phyloP scores from a whole-genome alignment of 2,113 vertebrate species.

The Fulica atra region DNA sequence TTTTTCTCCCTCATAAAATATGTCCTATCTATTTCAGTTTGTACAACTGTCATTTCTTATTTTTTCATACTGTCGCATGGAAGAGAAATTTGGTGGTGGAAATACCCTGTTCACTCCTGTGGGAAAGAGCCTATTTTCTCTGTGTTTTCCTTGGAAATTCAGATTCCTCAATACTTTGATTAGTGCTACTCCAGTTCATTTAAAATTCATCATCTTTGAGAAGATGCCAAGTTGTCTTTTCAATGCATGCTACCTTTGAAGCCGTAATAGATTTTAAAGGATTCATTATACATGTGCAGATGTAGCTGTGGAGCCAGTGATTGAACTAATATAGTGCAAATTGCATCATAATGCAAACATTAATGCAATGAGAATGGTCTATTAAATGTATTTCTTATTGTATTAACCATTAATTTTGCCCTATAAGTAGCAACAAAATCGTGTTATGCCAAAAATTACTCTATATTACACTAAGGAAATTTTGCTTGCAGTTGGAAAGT shows the following conservation, averaged over 20 bases:
- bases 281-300: neutral
- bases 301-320: neutral
- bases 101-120: neutral
- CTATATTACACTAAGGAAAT: neutral
- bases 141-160: constrained; percentile 25
- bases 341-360: constrained; percentile 1
- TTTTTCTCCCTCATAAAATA: constrained; percentile 1
- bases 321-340: constrained; percentile 26
- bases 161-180: neutral
- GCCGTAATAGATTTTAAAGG: constrained; percentile 5
- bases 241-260: neutral
- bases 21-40: neutral
- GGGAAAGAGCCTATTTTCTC: neutral
- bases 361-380: constrained; percentile 29
- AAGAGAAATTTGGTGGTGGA: neutral
- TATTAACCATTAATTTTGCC: constrained; percentile 29
- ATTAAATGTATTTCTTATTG: constrained; percentile 51
- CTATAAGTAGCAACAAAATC: constrained; percentile 34
- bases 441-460: neutral
- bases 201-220: neutral
- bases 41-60: constrained; percentile 18
- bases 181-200: neutral
- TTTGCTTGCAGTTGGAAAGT: neutral
- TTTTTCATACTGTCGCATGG: neutral
- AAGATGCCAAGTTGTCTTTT: neutral